Evolutionary conservation across 2,113 vertebrate species (phyloP), one percentile per base, ranked within the genome.

Genomic region (Solea senegalensis): DNA sequence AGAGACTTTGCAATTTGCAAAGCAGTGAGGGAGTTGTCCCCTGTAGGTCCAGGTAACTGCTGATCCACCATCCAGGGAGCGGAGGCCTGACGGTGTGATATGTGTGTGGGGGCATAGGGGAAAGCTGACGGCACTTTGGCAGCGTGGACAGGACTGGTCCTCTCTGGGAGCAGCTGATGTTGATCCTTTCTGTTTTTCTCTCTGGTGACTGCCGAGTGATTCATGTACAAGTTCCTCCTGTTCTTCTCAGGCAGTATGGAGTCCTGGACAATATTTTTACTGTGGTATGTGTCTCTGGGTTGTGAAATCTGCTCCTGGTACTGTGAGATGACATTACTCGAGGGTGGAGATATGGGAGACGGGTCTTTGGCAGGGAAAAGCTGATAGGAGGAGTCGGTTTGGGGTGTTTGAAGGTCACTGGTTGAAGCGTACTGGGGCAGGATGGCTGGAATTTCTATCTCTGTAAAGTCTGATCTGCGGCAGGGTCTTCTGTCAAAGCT

Each of bases 401-500:
- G 86, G 39, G 86, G 45, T 8, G 65, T 45, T 1, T 83, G 88
- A 54, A 81, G 80, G 8, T 92, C 89, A 34, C 53, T 84, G 16
- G 80, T 53, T 13, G 86, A 65, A 55, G 69, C 57, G 70, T 85
- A 91, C 21, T 89, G 86, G 8, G 92, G 84, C 15, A 90, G 74
- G 58, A 91, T 69, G 50, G 78, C 89, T 26, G 94, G 94, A 63
- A 95, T 95, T 78, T 95, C 94, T n/a, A 95, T 95, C 80, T 95
- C 94, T 1, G 93, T 92, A 50, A 95, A 95, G 87, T 95, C 89
- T 2, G 93, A 93, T 59, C 92, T 89, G 71, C 79, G 89, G 41
- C 84, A 75, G 26, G 85, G 67, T 78, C 83, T 87, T 34, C 83
- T 65, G 41, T 90, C 89, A 49, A 86, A 89, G 48, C 78, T 81